Evolutionary conservation across 2,888 invertebrate genomes (phyloP), one percentile per base, ranked within the genome.

Genomic region (Tetragnatha montana): DNA sequence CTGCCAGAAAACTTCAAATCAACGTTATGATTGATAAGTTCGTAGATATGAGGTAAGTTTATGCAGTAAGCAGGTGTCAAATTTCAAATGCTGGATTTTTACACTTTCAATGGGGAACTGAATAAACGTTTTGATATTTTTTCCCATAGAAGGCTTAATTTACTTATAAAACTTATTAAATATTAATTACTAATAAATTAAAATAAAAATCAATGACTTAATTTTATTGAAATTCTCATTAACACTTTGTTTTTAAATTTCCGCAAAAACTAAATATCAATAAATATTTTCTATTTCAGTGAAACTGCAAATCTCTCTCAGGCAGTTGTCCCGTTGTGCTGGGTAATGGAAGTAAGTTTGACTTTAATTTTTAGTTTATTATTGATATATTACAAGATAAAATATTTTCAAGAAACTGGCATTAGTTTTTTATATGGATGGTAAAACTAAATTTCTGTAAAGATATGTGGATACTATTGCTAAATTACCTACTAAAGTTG

Each of bases 1-100:
- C 90, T 49, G 83, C 90, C 8, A 83, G 87, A 60, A 90, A 87
- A 84, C 50, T 90, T 14, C 90, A 90, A 84, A 84, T 90, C 76
- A 90, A 90, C 70, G 80, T 87, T 22, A 79, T 84, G 12, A 1
- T 90, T 51, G 76, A 87, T 6, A 50, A 68, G 7, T 80, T 76
- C 19, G 49, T 74, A 35, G 75, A 71, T 14, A 87, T 86, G 73
- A 80, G 75, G 90, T 90, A 90, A 90, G 76, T 79, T 71, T 49
- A 10, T 60, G 6, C 3, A 10, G 17, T 17, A 8, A 35, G n/a
- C 35, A 35, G 35, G 35, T 35, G 1, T 35, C 35, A 35, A 35
- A 35, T 35, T 35, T 35, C 4, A 35, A 35, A 35, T 35, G 35
- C 35, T 35, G 35, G 4, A 35, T 35, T 35, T 35, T 35, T 35